These are phyloP conservation scores for Acanthiza pusilla DNA, from an alignment of 2,797 vertebrate genomes.

Conservation along the genomic window DNA sequence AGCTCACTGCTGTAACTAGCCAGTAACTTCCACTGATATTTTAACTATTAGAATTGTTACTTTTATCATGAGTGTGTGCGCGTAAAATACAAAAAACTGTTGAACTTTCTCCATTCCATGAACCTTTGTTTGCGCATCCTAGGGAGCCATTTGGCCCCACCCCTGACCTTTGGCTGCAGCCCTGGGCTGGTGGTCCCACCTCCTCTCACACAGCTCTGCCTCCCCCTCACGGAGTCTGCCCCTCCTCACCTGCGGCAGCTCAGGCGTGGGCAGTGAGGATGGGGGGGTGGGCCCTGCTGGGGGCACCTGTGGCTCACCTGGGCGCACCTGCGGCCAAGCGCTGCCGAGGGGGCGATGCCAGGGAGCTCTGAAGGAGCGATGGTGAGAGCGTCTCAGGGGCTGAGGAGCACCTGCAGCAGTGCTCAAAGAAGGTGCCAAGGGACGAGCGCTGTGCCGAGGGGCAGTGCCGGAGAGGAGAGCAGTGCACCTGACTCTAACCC, in stretches of 20 bases:
- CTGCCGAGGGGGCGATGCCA: not conserved
- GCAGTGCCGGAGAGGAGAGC: not conserved
- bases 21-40: no score
- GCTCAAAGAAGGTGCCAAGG: not conserved
- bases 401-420: not conserved
- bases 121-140: accelerated
- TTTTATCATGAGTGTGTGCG: no score
- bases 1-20: no score
- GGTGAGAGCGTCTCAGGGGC: not conserved
- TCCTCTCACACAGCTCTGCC: not conserved
- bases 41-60: no score
- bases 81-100: no score
- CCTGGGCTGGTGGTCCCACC: not conserved
- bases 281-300: not conserved
- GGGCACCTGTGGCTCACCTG: not conserved
- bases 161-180: not conserved
- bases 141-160: not conserved
- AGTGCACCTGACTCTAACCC: not conserved
- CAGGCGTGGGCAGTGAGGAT: not conserved
- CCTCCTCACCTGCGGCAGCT: not conserved
- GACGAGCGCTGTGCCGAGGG: not conserved
- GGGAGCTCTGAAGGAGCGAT: not conserved
- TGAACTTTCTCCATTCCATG: no score
- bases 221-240: not conserved
- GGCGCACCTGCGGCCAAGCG: no score